phyloP scores from a whole-genome alignment of 2,888 invertebrate genomes.

The Argyresthia albistria region DNA sequence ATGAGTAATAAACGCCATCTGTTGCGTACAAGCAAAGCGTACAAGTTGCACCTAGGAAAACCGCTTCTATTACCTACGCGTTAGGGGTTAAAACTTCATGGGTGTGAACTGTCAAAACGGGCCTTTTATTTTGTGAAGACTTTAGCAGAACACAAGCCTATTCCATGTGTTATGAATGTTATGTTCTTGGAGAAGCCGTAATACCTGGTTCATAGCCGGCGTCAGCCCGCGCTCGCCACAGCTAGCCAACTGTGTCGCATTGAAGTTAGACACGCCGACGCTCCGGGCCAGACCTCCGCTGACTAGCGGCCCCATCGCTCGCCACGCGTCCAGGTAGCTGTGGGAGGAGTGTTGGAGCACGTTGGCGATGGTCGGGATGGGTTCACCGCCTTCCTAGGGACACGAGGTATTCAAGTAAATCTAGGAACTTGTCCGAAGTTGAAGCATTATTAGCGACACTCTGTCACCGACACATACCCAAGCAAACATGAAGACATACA shows the following conservation, averaged over 20 bases:
- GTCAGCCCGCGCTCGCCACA: slow-evolving; percentile 76
- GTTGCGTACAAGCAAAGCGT: no score
- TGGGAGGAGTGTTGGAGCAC: slow-evolving; percentile 44
- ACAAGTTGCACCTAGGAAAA: no score
- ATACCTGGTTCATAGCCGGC: slow-evolving; percentile 78
- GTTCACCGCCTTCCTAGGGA: slow-evolving; percentile 55
- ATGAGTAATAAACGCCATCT: no score
- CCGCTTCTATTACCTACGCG: no score
- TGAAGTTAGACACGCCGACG: slow-evolving; percentile 92
- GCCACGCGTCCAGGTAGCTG: slow-evolving; percentile 86
- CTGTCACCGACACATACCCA: no score
- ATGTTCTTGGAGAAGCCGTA: neutral
- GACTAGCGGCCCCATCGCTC: slow-evolving; percentile 83
- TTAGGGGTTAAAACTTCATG: no score
- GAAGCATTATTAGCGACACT: no score
- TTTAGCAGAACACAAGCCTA: neutral
- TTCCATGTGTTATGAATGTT: neutral
- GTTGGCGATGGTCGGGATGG: slow-evolving; percentile 73
- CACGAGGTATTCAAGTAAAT: no score
- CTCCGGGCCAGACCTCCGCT: slow-evolving; percentile 77
- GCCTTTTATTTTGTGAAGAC: no score
- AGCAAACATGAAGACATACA: no score
- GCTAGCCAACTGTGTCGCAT: slow-evolving; percentile 80
- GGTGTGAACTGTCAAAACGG: no score
- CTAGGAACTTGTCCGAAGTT: no score